Evolutionary conservation across 2,113 vertebrate genomes (phyloP).

Genomic region (Tetrax tetrax): DNA sequence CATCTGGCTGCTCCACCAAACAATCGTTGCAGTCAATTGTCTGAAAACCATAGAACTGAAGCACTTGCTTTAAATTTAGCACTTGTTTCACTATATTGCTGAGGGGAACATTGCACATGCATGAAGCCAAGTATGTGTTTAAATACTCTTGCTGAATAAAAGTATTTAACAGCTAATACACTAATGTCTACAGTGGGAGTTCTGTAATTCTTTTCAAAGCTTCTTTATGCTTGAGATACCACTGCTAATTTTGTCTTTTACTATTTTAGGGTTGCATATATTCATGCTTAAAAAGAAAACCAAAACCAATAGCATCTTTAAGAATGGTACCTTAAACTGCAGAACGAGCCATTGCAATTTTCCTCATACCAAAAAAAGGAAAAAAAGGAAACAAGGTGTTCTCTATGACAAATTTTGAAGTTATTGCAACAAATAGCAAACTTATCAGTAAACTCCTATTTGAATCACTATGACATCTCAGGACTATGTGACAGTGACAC

Average conservation of each 20-base stretch:
- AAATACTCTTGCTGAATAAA: background rate
- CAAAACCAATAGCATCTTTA: background rate
- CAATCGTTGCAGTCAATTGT: background rate
- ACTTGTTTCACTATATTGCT: background rate
- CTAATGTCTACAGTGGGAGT: background rate
- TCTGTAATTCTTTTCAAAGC: constrained; percentile 3
- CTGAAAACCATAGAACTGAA: background rate
- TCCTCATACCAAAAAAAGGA: background rate
- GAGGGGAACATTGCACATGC: background rate
- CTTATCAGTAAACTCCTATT: background rate
- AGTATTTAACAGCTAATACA: constrained; percentile 12
- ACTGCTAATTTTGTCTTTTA: constrained; percentile 12
- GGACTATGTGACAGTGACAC: background rate
- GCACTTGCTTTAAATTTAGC: constrained; percentile 12
- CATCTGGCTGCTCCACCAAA: background rate
- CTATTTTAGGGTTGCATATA: background rate
- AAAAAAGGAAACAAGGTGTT: background rate
- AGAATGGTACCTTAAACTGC: background rate
- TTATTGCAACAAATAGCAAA: constrained; percentile 39
- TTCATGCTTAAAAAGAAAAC: background rate
- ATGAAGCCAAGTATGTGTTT: background rate
- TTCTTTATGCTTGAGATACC: background rate
- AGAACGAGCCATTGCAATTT: background rate
- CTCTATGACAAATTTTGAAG: background rate
- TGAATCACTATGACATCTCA: background rate